Conservation (phyloP, 1,140 invertebrate genomes). For the Drosophila tropicalis region DNA sequence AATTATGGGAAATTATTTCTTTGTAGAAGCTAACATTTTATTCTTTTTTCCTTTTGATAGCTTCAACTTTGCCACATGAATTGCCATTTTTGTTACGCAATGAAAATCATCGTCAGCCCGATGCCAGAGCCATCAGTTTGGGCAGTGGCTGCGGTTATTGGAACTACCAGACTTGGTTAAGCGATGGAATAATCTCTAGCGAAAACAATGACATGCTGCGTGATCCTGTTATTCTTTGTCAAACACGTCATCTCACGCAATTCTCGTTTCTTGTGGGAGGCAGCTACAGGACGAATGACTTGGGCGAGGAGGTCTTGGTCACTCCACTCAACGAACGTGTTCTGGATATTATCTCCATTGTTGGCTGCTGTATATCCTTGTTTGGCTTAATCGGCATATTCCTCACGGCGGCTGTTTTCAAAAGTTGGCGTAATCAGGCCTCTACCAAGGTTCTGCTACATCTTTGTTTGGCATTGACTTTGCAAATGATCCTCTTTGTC, state of each 20-base stretch:
- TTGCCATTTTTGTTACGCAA: conserved; percentile 70
- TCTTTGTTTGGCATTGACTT: conserved; percentile 84
- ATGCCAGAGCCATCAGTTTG: conserved; percentile 19
- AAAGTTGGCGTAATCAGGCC: conserved; percentile 85
- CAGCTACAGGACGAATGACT: conserved; percentile 62
- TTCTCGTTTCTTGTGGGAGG: conserved; percentile 85
- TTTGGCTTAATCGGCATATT: conserved; percentile 85
- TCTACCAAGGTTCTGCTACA: conserved; percentile 86
- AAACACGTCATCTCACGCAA: conserved; percentile 86
- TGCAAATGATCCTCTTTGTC: conserved; percentile 83
- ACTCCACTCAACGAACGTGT: conserved; percentile 83
- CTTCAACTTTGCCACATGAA: conserved; percentile 18
- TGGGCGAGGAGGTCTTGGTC: conserved; percentile 69
- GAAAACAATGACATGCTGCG: conserved; percentile 36
- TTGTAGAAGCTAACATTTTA: not conserved
- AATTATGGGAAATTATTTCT: too few relatives aligned
- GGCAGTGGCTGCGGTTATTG: conserved; percentile 75
- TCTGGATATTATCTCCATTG: conserved; percentile 85
- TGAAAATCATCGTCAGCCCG: conserved; percentile 60
- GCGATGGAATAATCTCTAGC: conserved; percentile 50
- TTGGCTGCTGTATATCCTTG: conserved; percentile 86
- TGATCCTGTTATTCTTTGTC: conserved; percentile 83
- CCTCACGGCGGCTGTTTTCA: conserved; percentile 85
- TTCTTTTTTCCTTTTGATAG: conserved; percentile 17
- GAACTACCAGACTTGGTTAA: conserved; percentile 76